phyloP scores from a whole-genome alignment of 2,888 invertebrate species.

The Homarus gammarus region DNA sequence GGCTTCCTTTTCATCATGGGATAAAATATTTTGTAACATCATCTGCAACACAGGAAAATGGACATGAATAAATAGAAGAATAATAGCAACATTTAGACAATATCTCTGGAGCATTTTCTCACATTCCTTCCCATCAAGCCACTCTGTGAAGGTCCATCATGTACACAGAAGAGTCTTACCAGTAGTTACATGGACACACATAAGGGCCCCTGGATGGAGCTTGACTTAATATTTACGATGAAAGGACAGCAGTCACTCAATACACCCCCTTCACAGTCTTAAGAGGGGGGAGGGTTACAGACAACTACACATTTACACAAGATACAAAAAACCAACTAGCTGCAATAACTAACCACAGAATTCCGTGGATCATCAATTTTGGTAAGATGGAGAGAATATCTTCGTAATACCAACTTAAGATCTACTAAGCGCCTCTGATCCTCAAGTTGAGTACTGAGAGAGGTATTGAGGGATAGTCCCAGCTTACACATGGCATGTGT shows the following conservation, averaged over 20 bases:
- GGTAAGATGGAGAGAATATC: conserved; percentile 49
- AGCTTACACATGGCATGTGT: conserved; percentile 62
- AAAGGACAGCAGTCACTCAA: too few relatives aligned
- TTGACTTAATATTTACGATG: too few relatives aligned
- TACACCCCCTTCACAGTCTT: too few relatives aligned
- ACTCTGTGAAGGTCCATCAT: too few relatives aligned
- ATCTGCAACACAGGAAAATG: conserved; percentile 20
- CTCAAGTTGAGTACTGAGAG: conserved; percentile 39
- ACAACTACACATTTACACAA: too few relatives aligned
- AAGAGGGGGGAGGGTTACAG: too few relatives aligned
- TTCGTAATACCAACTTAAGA: conserved; percentile 70
- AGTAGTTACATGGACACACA: too few relatives aligned
- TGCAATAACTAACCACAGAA: conserved; percentile 44
- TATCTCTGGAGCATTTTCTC: too few relatives aligned
- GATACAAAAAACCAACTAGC: too few relatives aligned
- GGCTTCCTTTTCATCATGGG: conserved; percentile 2
- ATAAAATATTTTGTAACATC: conserved; percentile 57
- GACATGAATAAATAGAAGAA: background rate
- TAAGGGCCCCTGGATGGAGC: too few relatives aligned
- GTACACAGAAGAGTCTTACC: too few relatives aligned
- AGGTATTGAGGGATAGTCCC: conserved; percentile 58
- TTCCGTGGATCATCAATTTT: conserved; percentile 48
- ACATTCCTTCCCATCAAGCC: too few relatives aligned
- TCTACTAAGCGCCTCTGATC: conserved; percentile 56
- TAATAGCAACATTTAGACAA: background rate